Evolutionary conservation across 2,797 vertebrate species (phyloP), one percentile per base, ranked within the genome.

Genomic region (Sarcoramphus papa): DNA sequence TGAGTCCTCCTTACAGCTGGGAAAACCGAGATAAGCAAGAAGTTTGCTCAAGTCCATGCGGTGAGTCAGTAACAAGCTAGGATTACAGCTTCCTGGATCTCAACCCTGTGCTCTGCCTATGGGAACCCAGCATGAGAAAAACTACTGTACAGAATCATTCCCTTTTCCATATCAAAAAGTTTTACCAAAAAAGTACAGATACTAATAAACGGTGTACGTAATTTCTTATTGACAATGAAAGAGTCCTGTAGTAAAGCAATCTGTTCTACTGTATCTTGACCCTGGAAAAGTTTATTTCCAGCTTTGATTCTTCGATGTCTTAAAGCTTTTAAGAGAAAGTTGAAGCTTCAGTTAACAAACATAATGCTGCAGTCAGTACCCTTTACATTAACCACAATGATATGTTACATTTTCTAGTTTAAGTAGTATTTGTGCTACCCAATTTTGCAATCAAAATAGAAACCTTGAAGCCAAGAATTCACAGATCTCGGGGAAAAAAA

Each of bases 321-420:
- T 94, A 94, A 97, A 97, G 94, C 95, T 95, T 92, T 76, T 68
- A 90, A 74, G n/a, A 67, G 56, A 79, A 94, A 92, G 69, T 2
- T 81, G 56, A 88, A 79, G 40, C 79, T 85, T 70, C 70, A 70
- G 27, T 65, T 94, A 78, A 82, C 31, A 74, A 77, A 84, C 40
- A 72, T 33, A 93, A 75, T 25, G 75, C 65, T 88, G 86, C 57
- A 72, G 50, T 79, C 87, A 88, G 41, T 68, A 59, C 56, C 82
- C 73, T 56, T 85, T 51, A 79, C 13, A 80, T 62, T 40, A 92
- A 84, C 31, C 69, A 90, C 33, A 56, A 93, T 9, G 80, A 48
- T 77, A 81, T 7, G 45, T 89, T 76, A 91, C 20, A 56, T 92
- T 78, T 94, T 80, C 78, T 92, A 90, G 65, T 70, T 88, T 86